These are phyloP conservation scores for Drosophila lacteicornis DNA, from an alignment of 1,140 invertebrate species.

Conservation along the genomic window DNA sequence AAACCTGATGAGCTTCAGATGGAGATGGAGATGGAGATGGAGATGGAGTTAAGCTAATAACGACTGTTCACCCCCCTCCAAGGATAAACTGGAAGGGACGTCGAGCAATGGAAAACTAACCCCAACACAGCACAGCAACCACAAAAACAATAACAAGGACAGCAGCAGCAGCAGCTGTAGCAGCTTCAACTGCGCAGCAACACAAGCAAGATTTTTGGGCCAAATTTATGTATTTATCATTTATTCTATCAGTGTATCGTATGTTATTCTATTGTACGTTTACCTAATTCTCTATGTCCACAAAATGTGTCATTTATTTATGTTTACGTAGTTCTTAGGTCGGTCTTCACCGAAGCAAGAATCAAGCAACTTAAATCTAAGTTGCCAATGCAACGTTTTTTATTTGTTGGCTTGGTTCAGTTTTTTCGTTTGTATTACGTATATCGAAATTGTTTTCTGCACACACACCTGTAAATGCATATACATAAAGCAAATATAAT, in stretches of 20 bases:
- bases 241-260: conserved; percentile 59
- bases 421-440: conserved; percentile 49
- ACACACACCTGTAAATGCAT: conserved; percentile 42
- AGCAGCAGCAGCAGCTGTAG: not conserved
- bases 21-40: conserved; percentile 32
- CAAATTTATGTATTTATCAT: conserved; percentile 75
- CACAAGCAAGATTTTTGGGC: conserved; percentile 34
- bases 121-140: conserved; percentile 23
- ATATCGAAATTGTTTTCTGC: conserved; percentile 29
- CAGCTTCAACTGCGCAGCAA: conserved; percentile 23
- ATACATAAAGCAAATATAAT: conserved; percentile 37
- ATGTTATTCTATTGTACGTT: conserved; percentile 69
- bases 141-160: conserved; percentile 27
- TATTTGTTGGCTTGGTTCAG: conserved; percentile 28
- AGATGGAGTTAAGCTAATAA: conserved; percentile 52
- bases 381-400: conserved; percentile 21
- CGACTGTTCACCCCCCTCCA: conserved; percentile 81
- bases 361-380: conserved; percentile 16
- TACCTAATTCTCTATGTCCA: conserved; percentile 79
- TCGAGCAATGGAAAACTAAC: conserved; percentile 73
- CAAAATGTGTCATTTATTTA: conserved; percentile 82
- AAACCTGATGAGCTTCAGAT: conserved; percentile 14
- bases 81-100: conserved; percentile 75
- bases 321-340: conserved; percentile 74
- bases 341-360: conserved; percentile 28